phyloP scores from a whole-genome alignment of 2,888 invertebrate species.

The Cheilosia soror region DNA sequence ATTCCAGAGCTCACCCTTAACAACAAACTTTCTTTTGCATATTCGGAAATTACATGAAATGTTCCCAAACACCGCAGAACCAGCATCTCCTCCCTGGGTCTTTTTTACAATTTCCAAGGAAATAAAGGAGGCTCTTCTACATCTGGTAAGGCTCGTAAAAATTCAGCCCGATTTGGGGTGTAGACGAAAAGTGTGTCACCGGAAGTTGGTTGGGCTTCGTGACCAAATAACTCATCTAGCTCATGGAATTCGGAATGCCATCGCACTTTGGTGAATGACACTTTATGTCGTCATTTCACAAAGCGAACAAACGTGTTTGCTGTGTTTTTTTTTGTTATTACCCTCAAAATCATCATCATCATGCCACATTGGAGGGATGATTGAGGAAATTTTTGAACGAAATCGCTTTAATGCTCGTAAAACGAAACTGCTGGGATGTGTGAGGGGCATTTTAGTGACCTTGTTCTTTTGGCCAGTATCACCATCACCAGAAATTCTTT shows the following conservation, averaged over 20 bases:
- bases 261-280: conserved; percentile 61
- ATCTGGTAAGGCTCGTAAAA: conserved; percentile 45
- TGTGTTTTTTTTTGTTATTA: neutral
- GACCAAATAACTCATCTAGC: conserved; percentile 60
- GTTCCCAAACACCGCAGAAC: conserved; percentile 5
- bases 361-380: conserved; percentile 4
- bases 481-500: conserved; percentile 34
- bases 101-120: neutral
- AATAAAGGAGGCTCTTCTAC: conserved; percentile 9
- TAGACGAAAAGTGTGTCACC: conserved; percentile 44
- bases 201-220: conserved; percentile 47
- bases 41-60: conserved; percentile 41
- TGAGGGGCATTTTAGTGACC: conserved; percentile 37
- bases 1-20: conserved; percentile 23
- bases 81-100: neutral
- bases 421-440: conserved; percentile 46
- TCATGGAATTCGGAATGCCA: conserved; percentile 59
- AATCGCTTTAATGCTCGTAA: conserved; percentile 67
- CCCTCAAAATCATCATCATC: conserved; percentile 5
- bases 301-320: conserved; percentile 10
- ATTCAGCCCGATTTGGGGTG: neutral
- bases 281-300: conserved; percentile 49
- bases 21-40: conserved; percentile 18
- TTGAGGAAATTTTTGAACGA: conserved; percentile 56
- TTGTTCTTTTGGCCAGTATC: conserved; percentile 50